Evolutionary conservation across 2,113 vertebrate species (phyloP).

Genomic region (Oreochromis niloticus): DNA sequence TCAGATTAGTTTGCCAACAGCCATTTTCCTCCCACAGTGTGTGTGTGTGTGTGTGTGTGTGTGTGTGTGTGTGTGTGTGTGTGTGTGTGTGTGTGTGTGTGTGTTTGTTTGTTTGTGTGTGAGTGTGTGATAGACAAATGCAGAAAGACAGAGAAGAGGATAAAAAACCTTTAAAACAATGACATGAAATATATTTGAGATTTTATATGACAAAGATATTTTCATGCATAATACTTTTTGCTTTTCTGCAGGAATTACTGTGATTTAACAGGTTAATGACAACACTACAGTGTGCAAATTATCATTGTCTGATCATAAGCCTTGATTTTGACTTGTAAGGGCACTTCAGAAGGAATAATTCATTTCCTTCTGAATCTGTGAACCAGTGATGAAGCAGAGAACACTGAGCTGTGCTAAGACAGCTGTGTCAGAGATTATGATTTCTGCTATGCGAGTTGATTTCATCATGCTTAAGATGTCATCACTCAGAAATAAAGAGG

Average conservation of each 20-base stretch:
- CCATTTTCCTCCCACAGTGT: background rate
- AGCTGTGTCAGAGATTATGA: background rate
- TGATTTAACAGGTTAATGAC: background rate
- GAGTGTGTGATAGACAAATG: background rate
- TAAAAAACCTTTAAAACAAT: background rate
- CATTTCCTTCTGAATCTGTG: background rate
- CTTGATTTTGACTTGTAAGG: background rate
- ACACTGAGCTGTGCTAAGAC: background rate
- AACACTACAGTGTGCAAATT: background rate
- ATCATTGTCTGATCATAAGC: background rate
- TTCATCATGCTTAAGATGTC: slow-evolving; percentile 7
- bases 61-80: background rate
- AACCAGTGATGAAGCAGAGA: background rate
- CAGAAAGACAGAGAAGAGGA: background rate
- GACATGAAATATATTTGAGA: background rate
- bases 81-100: background rate
- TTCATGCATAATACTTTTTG: background rate
- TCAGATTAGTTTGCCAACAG: slow-evolving; percentile 16
- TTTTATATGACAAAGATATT: background rate
- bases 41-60: background rate
- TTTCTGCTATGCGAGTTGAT: background rate
- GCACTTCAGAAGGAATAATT: background rate
- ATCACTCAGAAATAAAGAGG: background rate
- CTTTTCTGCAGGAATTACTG: background rate
- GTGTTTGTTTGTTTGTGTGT: background rate